Base-by-base conservation (phyloP, 1,140 invertebrate genomes). In the Heliconius himera region DNA sequence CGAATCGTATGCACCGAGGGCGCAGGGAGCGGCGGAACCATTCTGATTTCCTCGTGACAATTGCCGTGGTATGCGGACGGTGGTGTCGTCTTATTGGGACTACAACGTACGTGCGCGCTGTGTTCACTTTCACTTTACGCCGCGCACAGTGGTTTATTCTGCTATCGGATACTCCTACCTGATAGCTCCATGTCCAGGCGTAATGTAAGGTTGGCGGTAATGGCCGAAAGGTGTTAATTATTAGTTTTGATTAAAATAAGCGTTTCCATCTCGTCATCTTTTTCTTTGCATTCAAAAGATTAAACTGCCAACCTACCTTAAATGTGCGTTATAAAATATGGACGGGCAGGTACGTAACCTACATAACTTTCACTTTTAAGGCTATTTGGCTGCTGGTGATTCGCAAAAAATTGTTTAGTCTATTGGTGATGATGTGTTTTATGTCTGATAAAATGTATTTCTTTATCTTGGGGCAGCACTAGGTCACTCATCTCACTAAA, bases 61-160 rank as follows among this genome's bases (percentile, higher is more conserved):
- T 93, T 93, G 91, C 86, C 82, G 88, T 89, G 92, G 92, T 91
- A 94, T 93, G 91, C 91, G 91, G 93, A 94, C 91, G 90, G 85
- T 86, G 83, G 87, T 91, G 90, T 92, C 91, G 91, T 94, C 92
- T 93, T 94, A 92, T 94, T 94, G 91, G 91, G 89, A 90, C 89
- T 91, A 86, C 88, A 83, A 84, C 80, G 87, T 87, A 88, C 88
- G 90, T 92, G 91, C 89, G 90, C 89, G 87, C 85, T 88, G 84
- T 66, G 60, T 91, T 93, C 90, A 94, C 93, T 94, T 94, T 94
- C 93, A 94, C 91, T 94, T 93, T 86, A 84, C 84, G 83, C 81
- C 82, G 87, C 89, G 85, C 82, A 86, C 82, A 84, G 82, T 84
- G 86, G 83, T 83, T 74, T 85, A 84, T 80, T 84, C 85, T 84